These are phyloP conservation scores for Spermophilus dauricus DNA, from an alignment of 2,113 vertebrate genomes.

Conservation along the genomic window DNA sequence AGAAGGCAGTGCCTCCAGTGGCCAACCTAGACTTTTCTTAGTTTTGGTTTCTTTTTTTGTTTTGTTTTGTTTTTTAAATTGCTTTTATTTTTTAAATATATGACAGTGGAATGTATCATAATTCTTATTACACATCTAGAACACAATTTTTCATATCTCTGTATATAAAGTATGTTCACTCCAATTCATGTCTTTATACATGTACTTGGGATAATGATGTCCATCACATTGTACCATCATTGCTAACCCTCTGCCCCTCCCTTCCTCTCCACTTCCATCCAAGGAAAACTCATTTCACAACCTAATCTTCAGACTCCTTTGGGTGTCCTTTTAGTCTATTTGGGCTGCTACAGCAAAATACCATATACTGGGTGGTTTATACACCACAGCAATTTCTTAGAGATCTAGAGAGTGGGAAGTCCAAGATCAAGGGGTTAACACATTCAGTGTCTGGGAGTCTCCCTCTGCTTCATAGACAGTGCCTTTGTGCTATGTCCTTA, in stretches of 20 bases:
- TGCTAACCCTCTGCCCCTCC: too few species aligned
- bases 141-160: too few species aligned
- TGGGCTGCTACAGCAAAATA: neutral
- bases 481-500: neutral
- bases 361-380: neutral
- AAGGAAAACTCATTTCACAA: conserved; percentile 4
- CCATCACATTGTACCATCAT: too few species aligned
- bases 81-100: too few species aligned
- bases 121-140: too few species aligned
- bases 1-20: neutral
- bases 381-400: neutral
- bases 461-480: neutral
- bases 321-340: neutral
- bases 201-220: too few species aligned
- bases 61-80: too few species aligned
- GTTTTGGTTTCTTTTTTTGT: neutral
- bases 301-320: neutral
- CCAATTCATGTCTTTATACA: too few species aligned
- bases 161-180: too few species aligned
- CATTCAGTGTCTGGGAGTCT: neutral
- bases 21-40: neutral
- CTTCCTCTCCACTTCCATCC: neutral
- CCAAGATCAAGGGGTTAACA: neutral
- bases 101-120: too few species aligned
- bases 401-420: neutral